A percentile compares a stretch with the other conserved stretches of the same genome.
Conservation (phyloP, 2,888 invertebrate genomes). For the Acanthococcus lagerstroemiae region DNA sequence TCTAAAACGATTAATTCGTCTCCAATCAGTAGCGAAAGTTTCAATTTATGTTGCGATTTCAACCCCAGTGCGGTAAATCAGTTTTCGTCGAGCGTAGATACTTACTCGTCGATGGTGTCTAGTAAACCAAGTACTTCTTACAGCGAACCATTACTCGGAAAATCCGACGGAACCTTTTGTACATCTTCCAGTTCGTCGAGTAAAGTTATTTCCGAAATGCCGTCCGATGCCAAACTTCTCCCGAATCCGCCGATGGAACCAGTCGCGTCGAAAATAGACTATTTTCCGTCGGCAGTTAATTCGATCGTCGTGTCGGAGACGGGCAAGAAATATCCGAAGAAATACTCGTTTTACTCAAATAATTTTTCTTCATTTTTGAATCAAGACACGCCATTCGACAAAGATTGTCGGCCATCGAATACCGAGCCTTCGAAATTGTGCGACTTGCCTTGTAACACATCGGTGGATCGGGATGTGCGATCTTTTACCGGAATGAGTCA, state of each 20-base stretch:
- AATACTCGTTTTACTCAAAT: slow-evolving; percentile 25
- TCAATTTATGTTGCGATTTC: slow-evolving; percentile 18
- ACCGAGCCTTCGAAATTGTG: background rate
- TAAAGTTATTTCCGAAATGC: background rate
- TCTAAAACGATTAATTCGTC: slow-evolving; percentile 11
- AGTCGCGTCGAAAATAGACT: slow-evolving; percentile 1
- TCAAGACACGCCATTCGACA: slow-evolving; percentile 14
- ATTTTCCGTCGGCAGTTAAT: slow-evolving; percentile 17
- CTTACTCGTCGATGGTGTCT: slow-evolving; percentile 4
- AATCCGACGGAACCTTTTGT: background rate
- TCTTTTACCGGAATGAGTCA: background rate
- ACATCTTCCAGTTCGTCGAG: background rate
- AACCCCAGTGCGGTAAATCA: background rate
- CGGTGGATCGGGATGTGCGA: background rate
- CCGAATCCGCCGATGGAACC: background rate
- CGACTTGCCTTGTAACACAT: background rate
- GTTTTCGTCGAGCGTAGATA: background rate
- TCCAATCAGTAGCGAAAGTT: background rate
- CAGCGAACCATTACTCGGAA: background rate
- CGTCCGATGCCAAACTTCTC: background rate
- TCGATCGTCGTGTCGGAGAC: slow-evolving; percentile 21
- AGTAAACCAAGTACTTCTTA: background rate
- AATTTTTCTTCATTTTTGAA: slow-evolving; percentile 13
- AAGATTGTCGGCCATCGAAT: background rate
- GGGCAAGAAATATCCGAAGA: slow-evolving; percentile 29